phyloP scores from a whole-genome alignment of 1,140 invertebrate species.

The Colletes gigas region DNA sequence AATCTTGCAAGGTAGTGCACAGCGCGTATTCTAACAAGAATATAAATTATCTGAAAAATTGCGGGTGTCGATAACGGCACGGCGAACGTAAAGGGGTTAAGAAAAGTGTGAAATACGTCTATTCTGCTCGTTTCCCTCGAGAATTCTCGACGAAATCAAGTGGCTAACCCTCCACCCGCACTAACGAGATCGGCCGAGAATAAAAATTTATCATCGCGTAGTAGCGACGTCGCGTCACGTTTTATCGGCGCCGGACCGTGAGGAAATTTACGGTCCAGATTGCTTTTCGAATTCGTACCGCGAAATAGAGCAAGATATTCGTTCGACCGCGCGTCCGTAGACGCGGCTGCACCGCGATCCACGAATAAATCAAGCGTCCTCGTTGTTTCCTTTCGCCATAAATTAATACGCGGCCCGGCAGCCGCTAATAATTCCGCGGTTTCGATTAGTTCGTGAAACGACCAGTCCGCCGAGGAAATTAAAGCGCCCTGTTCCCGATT shows the following conservation, averaged over 20 bases:
- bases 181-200: slow-evolving; percentile 3
- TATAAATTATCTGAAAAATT: too few species aligned
- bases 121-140: too few species aligned
- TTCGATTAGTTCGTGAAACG: neutral
- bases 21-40: too few species aligned
- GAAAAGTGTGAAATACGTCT: too few species aligned
- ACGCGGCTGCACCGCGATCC: slow-evolving; percentile 3
- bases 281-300: slow-evolving; percentile 26
- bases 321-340: slow-evolving; percentile 11
- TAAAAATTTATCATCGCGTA: slow-evolving; percentile 47
- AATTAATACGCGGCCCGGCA: slow-evolving; percentile 31
- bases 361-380: slow-evolving; percentile 25
- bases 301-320: slow-evolving; percentile 26
- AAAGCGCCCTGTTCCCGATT: neutral
- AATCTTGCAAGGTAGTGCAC: too few species aligned
- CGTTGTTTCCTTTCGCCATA: neutral
- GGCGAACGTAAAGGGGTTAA: too few species aligned
- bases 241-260: slow-evolving; percentile 8
- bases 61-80: too few species aligned
- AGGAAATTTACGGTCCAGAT: slow-evolving; percentile 41
- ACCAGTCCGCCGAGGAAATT: neutral
- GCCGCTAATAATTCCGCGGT: neutral
- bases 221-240: neutral
- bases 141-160: neutral
- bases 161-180: neutral